Evolutionary conservation across 2,113 vertebrate genomes (phyloP).

Genomic region (Rousettus leschenaultii): DNA sequence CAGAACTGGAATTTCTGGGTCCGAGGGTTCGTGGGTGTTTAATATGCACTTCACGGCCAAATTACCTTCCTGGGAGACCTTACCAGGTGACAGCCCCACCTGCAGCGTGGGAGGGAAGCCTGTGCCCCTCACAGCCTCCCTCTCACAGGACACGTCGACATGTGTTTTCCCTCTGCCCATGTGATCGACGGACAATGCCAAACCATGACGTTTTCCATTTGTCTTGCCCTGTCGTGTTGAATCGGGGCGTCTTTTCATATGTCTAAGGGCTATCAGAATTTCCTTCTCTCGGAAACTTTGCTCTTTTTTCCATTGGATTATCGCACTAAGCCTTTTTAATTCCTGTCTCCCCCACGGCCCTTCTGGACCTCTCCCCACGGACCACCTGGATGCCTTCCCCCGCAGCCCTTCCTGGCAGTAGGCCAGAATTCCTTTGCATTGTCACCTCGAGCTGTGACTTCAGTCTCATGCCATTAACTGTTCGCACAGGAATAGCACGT

Average conservation of each 20-base stretch:
- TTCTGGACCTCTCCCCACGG: not conserved
- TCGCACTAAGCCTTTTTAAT: not conserved
- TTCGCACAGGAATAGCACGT: not conserved
- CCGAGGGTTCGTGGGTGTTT: too few relatives aligned
- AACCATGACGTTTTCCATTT: not conserved
- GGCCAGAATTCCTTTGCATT: not conserved
- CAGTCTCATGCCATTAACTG: not conserved
- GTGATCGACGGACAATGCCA: accelerated
- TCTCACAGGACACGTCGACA: accelerated
- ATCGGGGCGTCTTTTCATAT: not conserved
- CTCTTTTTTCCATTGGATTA: not conserved
- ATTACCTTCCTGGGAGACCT: not conserved
- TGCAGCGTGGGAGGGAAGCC: too few relatives aligned
- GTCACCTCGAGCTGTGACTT: not conserved
- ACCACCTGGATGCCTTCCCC: not conserved
- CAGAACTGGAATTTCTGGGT: not conserved
- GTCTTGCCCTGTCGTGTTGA: not conserved
- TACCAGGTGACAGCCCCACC: too few relatives aligned
- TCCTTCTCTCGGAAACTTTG: not conserved
- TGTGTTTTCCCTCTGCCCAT: not conserved
- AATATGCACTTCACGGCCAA: not conserved
- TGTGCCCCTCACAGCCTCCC: not conserved
- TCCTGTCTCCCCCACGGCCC: not conserved
- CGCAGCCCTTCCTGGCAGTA: not conserved
- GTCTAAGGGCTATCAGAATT: not conserved